Percentiles rank a stretch among this genome's conserved stretches.
Evolutionary conservation across 2,888 invertebrate genomes (phyloP).

Genomic region (Campaea margaritaria): DNA sequence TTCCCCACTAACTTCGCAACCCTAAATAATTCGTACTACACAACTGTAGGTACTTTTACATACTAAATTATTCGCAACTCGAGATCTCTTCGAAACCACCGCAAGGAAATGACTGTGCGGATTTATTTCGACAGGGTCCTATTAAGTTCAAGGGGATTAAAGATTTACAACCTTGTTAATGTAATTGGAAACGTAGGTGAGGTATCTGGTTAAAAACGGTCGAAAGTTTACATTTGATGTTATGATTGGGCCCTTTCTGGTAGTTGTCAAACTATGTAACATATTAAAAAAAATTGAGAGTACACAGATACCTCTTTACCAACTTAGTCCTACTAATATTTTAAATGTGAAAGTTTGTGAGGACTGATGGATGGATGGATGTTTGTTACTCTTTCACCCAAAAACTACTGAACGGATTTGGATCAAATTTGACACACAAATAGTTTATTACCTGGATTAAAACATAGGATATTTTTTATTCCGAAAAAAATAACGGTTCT

Average conservation of each 20-base stretch:
- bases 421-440: no score
- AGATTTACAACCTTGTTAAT: conserved; percentile 51
- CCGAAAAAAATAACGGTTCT: no score
- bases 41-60: conserved; percentile 16
- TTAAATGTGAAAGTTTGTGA: no score
- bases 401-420: no score
- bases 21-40: conserved; percentile 15
- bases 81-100: conserved; percentile 37
- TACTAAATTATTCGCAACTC: conserved; percentile 39
- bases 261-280: no score
- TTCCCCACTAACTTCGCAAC: neutral
- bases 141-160: conserved; percentile 44
- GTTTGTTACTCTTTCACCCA: no score
- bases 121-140: conserved; percentile 51
- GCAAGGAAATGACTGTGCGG: conserved; percentile 42
- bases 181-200: conserved; percentile 44
- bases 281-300: no score
- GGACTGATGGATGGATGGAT: no score
- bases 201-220: conserved; percentile 17
- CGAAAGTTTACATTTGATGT: neutral
- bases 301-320: no score
- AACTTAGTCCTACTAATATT: no score
- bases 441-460: no score
- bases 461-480: no score
- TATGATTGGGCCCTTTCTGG: neutral